Conservation (phyloP, 1,140 invertebrate genomes). For the Drosophila dunni region DNA sequence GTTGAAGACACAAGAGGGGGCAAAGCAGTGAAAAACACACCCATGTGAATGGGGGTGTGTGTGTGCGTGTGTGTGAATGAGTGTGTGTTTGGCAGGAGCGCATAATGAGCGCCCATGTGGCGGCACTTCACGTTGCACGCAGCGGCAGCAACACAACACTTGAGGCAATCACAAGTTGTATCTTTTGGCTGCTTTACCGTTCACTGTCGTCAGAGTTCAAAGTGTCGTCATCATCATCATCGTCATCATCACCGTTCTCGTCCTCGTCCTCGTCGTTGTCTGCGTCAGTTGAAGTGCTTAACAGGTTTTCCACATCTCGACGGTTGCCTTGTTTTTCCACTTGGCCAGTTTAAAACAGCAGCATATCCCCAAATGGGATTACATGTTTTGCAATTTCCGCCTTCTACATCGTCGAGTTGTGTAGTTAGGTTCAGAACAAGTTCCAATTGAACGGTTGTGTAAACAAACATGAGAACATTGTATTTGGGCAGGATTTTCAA, state of each 20-base stretch:
- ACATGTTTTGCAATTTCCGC: conserved; percentile 46
- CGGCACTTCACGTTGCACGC: neutral
- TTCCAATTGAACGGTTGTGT: too few relatives aligned
- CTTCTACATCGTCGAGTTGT: conserved; percentile 15
- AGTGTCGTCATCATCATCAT: conserved; percentile 12
- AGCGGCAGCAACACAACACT: conserved; percentile 25
- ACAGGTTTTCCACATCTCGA: conserved; percentile 6
- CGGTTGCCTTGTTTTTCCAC: conserved; percentile 28
- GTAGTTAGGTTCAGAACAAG: too few relatives aligned
- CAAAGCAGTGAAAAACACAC: neutral
- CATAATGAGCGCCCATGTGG: conserved; percentile 47
- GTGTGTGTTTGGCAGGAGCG: conserved; percentile 8
- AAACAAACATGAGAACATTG: too few relatives aligned
- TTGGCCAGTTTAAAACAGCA: conserved; percentile 32
- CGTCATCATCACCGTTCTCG: neutral
- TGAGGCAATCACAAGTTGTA: conserved; percentile 30
- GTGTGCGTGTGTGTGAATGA: conserved; percentile 12
- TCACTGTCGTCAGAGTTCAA: conserved; percentile 5
- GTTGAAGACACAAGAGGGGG: neutral
- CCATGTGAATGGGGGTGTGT: conserved; percentile 16
- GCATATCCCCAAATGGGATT: conserved; percentile 35
- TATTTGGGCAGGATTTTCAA: too few relatives aligned
- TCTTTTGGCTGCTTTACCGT: neutral
- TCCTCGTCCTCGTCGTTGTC: neutral
- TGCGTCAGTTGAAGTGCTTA: conserved; percentile 15